Base-by-base conservation (phyloP, 2,797 vertebrate genomes). In the Myotis pilosus region DNA sequence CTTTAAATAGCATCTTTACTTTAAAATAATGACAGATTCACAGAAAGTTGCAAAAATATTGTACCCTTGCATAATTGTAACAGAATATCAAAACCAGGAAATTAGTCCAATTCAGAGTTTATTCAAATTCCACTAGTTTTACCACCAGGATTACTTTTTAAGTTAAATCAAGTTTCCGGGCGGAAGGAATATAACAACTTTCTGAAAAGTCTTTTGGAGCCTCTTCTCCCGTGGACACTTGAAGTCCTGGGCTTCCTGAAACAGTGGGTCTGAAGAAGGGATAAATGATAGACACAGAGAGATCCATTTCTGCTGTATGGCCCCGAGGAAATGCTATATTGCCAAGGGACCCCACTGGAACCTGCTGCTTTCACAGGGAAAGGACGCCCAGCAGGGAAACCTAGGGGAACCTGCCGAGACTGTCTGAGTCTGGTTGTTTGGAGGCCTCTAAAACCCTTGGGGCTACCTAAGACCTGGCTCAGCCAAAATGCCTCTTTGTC, bases 401-500 rank as follows among this genome's bases (percentile, higher is more conserved):
- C 75, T n/a, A 36, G 8, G 55, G 55, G 30, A 69, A 84, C 44
- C 74, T 25, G 38, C 78, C 71, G 78, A 90, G 90, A n/a, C 55
- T 9, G 87, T 51, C 91, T 4, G 2, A 10, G 57, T 51, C 71
- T 44, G 47, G 38, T 69, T 76, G 57, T 89, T 55, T 44, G 60
- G 82, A 92, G 82, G 57, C 89, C 49, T 95, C 72, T 74, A 44
- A 85, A 64, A 51, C 89, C 28, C 89, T n/a, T 20, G 41, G 64
- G 84, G 81, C 90, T 86, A 23, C 69, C 69, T 41, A 69, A 81
- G 78, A 92, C 87, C 60, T 79, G 51, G 86, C 85, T 76, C 81
- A 78, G 87, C 87, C 94, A 33, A 64, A 33, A 82, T 80, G 93
- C 79, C 87, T 96, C 91, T 94, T 93, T 92, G 62, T 44, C 49